These are phyloP conservation scores for Platichthys stellatus DNA, from an alignment of 2,113 vertebrate species.

Conservation along the genomic window DNA sequence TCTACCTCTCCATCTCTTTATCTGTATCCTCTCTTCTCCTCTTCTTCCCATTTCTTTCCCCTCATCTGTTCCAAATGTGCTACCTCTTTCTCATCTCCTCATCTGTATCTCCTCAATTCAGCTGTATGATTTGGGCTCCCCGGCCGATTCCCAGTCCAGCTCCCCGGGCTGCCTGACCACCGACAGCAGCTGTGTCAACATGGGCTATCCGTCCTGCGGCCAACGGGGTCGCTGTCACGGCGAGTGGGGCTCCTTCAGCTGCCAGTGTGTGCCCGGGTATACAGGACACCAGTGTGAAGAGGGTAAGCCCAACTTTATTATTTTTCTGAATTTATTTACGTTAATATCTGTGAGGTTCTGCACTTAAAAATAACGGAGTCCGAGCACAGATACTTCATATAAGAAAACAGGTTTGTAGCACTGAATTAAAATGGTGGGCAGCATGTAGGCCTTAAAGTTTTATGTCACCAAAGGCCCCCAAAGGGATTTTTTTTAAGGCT, in stretches of 20 bases:
- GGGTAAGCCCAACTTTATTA: constrained; percentile 76
- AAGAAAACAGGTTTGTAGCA: constrained; percentile 1
- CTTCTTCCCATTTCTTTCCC: background rate
- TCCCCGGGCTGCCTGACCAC: constrained; percentile 86
- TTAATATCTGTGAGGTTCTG: background rate
- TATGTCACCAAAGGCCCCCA: background rate
- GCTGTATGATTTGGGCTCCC: constrained; percentile 88
- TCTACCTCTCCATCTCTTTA: too few species aligned
- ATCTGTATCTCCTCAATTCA: constrained; percentile 42
- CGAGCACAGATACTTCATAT: background rate
- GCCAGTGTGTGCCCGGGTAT: constrained; percentile 87
- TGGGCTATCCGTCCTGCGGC: constrained; percentile 87
- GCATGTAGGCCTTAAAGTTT: background rate
- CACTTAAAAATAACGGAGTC: background rate
- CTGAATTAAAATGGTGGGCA: background rate
- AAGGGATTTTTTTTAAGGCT: background rate
- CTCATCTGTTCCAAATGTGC: background rate
- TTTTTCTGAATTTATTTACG: background rate
- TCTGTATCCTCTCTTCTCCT: background rate
- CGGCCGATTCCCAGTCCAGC: constrained; percentile 86
- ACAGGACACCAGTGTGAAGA: constrained; percentile 86
- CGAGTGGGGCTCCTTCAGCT: constrained; percentile 88
- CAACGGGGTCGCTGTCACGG: constrained; percentile 84
- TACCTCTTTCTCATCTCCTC: background rate
- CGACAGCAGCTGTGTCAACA: constrained; percentile 86